Conservation (phyloP, 2,888 invertebrate species). For the Tinea trinotella region DNA sequence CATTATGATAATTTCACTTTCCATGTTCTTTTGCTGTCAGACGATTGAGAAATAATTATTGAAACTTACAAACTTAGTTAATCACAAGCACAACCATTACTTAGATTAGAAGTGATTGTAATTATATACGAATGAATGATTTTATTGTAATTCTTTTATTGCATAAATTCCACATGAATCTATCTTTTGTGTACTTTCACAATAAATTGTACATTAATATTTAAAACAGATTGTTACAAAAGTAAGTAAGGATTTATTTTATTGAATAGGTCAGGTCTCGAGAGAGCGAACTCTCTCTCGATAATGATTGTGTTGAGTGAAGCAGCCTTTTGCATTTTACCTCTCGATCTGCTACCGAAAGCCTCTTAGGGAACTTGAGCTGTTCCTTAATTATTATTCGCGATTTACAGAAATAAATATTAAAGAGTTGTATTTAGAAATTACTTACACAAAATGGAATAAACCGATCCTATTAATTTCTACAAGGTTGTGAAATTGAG, state of each 20-base stretch:
- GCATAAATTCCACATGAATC: not conserved
- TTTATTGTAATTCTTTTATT: not conserved
- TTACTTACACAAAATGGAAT: not conserved
- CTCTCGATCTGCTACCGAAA: constrained; percentile 8
- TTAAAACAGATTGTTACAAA: not conserved
- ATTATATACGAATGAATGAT: too few relatives aligned
- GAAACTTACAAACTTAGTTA: too few relatives aligned
- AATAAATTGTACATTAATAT: too few relatives aligned
- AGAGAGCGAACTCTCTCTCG: constrained; percentile 3
- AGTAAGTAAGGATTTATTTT: not conserved
- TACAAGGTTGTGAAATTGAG: too few relatives aligned
- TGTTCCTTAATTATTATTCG: constrained; percentile 2
- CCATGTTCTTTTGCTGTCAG: too few relatives aligned
- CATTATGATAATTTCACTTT: not conserved
- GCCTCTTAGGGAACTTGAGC: constrained; percentile 10
- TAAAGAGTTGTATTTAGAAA: not conserved
- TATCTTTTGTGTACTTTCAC: too few relatives aligned
- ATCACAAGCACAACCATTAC: too few relatives aligned
- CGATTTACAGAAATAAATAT: not conserved
- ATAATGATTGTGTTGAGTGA: constrained; percentile 9
- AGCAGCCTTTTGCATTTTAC: constrained; percentile 12
- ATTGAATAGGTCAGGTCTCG: not conserved
- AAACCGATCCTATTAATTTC: not conserved
- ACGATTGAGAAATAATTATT: too few relatives aligned
- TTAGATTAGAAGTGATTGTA: too few relatives aligned